A percentile compares a stretch with the other conserved stretches of the same genome.
Evolutionary conservation across 2,113 vertebrate genomes (phyloP).

Genomic region (Deroptyus accipitrinus): DNA sequence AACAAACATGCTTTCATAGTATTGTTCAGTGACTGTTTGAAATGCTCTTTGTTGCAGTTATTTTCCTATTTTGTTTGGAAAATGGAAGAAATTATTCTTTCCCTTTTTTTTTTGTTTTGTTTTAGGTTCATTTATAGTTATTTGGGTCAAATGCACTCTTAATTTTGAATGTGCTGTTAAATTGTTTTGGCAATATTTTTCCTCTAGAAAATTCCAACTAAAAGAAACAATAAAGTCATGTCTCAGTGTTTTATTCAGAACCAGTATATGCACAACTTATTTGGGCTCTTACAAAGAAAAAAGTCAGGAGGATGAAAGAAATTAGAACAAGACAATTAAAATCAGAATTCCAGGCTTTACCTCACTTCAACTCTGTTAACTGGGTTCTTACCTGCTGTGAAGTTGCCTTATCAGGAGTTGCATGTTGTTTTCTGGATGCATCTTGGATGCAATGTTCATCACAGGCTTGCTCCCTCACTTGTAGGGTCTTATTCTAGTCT

Average conservation of each 20-base stretch:
- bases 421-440: neutral
- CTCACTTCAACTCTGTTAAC: conserved; percentile 3
- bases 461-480: neutral
- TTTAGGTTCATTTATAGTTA: neutral
- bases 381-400: neutral
- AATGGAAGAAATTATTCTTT: neutral
- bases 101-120: neutral
- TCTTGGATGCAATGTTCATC: neutral
- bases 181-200: conserved; percentile 34
- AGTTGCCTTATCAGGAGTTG: neutral
- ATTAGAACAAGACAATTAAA: neutral
- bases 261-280: neutral
- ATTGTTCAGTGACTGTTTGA: conserved; percentile 13
- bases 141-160: neutral
- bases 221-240: conserved; percentile 26
- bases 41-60: neutral
- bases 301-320: neutral
- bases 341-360: neutral
- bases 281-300: neutral
- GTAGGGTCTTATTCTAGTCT: neutral
- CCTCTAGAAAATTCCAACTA: conserved; percentile 13
- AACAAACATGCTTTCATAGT: neutral
- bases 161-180: conserved; percentile 40
- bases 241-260: conserved; percentile 16
- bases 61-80: conserved; percentile 19